Evolutionary conservation across 2,888 invertebrate species (phyloP).

Genomic region (Amiota mariae): DNA sequence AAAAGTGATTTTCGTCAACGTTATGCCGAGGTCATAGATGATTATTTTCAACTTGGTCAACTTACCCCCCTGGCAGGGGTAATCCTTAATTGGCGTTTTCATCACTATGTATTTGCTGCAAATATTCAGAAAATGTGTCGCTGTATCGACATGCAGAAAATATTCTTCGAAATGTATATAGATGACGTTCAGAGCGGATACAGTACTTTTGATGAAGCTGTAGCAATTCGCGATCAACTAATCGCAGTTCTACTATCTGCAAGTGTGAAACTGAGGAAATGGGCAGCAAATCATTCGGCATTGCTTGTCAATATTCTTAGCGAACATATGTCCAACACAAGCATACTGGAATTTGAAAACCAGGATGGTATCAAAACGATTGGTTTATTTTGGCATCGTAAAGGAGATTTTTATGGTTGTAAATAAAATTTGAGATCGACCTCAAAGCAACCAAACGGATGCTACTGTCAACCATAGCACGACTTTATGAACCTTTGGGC

Average conservation of each 20-base stretch:
- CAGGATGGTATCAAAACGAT: not conserved
- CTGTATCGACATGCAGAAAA: conserved; percentile 6
- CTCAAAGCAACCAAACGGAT: not conserved
- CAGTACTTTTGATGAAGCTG: not conserved
- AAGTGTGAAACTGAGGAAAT: conserved; percentile 6
- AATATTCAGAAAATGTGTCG: conserved; percentile 1
- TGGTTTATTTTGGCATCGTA: conserved; percentile 19
- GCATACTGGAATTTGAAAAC: not conserved
- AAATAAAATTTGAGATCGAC: not conserved
- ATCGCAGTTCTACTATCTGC: not conserved
- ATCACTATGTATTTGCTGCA: conserved; percentile 2
- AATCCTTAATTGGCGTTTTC: not conserved
- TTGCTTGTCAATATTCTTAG: not conserved
- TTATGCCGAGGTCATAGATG: too few species aligned
- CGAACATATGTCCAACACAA: not conserved
- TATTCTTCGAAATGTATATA: not conserved
- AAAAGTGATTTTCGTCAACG: not conserved
- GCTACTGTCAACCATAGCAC: not conserved
- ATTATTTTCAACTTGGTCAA: too few species aligned
- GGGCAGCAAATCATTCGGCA: conserved; percentile 12
- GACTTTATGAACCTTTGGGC: conserved; percentile 8
- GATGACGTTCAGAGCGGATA: not conserved
- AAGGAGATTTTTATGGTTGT: conserved; percentile 8
- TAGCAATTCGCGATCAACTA: conserved; percentile 9
- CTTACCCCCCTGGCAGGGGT: too few species aligned